Evolutionary conservation across 1,140 invertebrate species (phyloP).

Genomic region (Linepithema humile): DNA sequence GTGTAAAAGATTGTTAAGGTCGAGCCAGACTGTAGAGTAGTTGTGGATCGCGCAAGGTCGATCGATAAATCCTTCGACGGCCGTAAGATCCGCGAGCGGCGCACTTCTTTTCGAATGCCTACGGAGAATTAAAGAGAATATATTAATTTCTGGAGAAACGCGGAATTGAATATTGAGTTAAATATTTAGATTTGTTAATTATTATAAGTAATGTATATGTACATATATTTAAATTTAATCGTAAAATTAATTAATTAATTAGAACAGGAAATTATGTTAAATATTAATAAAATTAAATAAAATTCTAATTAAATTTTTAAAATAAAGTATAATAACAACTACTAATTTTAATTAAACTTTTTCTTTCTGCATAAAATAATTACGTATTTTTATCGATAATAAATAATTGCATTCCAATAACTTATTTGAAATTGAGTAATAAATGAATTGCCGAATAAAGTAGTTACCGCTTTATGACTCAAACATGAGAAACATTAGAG

Average conservation of each 20-base stretch:
- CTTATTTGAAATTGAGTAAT: background rate
- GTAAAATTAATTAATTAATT: background rate
- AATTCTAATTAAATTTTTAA: background rate
- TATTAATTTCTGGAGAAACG: constrained; percentile 3
- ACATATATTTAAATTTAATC: background rate
- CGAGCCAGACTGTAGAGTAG: background rate
- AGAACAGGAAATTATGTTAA: too few species aligned
- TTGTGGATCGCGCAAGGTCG: constrained; percentile 57
- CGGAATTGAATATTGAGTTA: background rate
- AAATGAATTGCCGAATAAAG: background rate
- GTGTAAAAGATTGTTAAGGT: constrained; percentile 47
- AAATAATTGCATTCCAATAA: background rate
- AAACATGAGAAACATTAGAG: background rate
- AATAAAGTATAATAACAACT: background rate
- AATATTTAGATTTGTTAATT: background rate
- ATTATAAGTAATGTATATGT: background rate
- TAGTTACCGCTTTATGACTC: background rate
- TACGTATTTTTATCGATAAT: background rate
- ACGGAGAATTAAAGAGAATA: constrained; percentile 4
- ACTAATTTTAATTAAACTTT: background rate
- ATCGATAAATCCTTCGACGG: constrained; percentile 44
- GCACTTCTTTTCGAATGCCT: constrained; percentile 32
- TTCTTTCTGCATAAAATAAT: background rate
- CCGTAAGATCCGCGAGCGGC: constrained; percentile 9
- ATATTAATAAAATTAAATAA: too few species aligned